Base-by-base conservation (phyloP, 2,888 invertebrate species). In the Ormyrus labotus region DNA sequence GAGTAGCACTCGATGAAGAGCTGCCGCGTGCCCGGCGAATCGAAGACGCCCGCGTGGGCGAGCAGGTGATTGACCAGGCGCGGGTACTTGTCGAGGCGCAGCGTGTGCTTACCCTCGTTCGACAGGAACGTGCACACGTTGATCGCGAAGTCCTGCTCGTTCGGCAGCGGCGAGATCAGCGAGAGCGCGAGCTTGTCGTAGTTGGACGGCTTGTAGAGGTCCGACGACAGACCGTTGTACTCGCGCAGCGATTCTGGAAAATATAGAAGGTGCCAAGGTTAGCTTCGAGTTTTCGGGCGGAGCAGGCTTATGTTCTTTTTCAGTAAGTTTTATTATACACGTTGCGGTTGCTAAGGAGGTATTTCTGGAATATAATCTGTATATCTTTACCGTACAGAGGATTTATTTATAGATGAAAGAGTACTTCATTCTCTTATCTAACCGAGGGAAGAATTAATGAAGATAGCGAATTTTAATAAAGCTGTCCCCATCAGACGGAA, bases 101-200 rank as follows among this genome's bases (percentile, higher is more conserved):
- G 92, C 0, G 96, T 94, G 87, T 97, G 97, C 81, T 96, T 96
- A 82, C 96, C 97, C 88, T 99, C 99, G 85, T 98, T 98, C 6
- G 98, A 98, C 85, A 99, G 93, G 80, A 99, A 93, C 0, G 98
- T 98, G 91, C 98, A 98, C 3, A 99, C 97, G 91, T 99, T 99
- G 87, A 99, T 95, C 48, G 98, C 98, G 91, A 99, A 98, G 92
- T 99, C 99, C 90, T 99, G 98, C 91, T 99, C 99, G 91, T 99
- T 99, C 6, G 99, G 99, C 90, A 99, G 93, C 0, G 99, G 98
- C n/a, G 97, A 97, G 73, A 98, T 92, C 58, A 99, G 93, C 0
- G 99, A 98, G 74, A 98, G 92, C n/a, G 97, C 94, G 80, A 99
- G 92, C 82, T 97, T 95, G 86, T 96, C 96, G 89, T 96, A 97